Evolutionary conservation across 2,888 invertebrate genomes (phyloP).

Genomic region (Plusia festucae): DNA sequence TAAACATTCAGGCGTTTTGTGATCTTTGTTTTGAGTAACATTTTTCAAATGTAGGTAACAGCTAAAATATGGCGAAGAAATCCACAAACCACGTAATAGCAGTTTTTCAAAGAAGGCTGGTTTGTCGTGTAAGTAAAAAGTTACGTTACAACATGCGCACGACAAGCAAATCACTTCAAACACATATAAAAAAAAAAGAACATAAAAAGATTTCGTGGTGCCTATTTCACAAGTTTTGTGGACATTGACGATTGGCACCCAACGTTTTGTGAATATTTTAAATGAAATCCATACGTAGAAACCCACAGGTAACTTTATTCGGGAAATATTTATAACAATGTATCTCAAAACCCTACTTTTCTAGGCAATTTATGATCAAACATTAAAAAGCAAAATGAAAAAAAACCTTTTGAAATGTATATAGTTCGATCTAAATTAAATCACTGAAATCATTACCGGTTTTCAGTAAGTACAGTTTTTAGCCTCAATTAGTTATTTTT

Average conservation of each 20-base stretch:
- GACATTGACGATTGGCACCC: conserved; percentile 1
- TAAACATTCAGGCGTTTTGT: neutral
- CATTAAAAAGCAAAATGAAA: neutral
- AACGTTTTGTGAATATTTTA: conserved; percentile 2
- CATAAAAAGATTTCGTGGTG: conserved; percentile 2
- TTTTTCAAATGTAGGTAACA: too few relatives aligned
- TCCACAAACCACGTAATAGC: neutral
- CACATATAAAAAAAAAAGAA: neutral
- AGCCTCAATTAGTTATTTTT: too few relatives aligned
- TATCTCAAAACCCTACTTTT: neutral
- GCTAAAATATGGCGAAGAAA: neutral
- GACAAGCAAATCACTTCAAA: conserved; percentile 4
- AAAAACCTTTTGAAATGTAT: too few relatives aligned
- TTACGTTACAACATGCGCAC: conserved; percentile 4
- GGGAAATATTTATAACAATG: neutral
- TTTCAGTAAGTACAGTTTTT: too few relatives aligned
- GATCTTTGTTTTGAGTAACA: too few relatives aligned
- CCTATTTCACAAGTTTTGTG: conserved; percentile 4
- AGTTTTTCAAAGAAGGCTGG: neutral
- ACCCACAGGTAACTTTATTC: neutral
- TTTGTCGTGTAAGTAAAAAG: neutral
- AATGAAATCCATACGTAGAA: conserved; percentile 2
- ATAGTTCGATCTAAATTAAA: too few relatives aligned
- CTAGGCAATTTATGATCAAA: neutral
- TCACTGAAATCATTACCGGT: too few relatives aligned